Evolutionary conservation across 1,140 invertebrate genomes (phyloP), one percentile per base, ranked within the genome.

Genomic region (Spodoptera frugiperda): DNA sequence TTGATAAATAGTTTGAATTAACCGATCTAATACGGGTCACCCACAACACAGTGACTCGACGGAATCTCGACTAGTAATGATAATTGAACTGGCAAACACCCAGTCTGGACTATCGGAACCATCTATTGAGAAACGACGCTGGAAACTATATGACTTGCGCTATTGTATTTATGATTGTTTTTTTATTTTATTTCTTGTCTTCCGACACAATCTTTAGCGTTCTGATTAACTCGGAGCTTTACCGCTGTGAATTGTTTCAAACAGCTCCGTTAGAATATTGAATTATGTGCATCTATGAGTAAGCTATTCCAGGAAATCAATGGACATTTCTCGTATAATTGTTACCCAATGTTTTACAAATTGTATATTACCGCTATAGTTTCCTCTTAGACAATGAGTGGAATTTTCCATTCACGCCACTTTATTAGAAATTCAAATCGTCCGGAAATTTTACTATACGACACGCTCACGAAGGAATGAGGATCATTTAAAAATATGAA

Each of bases 1-100:
- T 91, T 91, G 92, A 94, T 94, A 94, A 94, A 94, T 94, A 94
- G 90, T 93, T 93, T 92, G 89, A 94, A 94, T 94, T 94, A 92
- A 94, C 92, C 92, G 92, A 94, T 94, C 93, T 93, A 94, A 93
- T 93, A 89, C 90, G 92, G 91, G 92, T 93, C 92, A 93, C 90
- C 89, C 91, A 91, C 83, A 87, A 84, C 88, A 91, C 78, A 82
- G 86, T 94, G 92, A 94, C 90, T 89, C 76, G 86, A 79, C 92
- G 81, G 83, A 89, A 88, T 92, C 79, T 86, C 84, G 80, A 77
- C 83, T 87, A 84, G 86, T 93, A 92, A 94, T 94, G 92, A 94
- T 94, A 94, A 94, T 94, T 94, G 92, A 89, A 93, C 92, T 92
- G 91, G 91, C 92, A 94, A 94, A 94, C 91, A 94, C 92, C 92